Base-by-base conservation (phyloP, 2,888 invertebrate genomes). In the Stenchaetothrips biformis region DNA sequence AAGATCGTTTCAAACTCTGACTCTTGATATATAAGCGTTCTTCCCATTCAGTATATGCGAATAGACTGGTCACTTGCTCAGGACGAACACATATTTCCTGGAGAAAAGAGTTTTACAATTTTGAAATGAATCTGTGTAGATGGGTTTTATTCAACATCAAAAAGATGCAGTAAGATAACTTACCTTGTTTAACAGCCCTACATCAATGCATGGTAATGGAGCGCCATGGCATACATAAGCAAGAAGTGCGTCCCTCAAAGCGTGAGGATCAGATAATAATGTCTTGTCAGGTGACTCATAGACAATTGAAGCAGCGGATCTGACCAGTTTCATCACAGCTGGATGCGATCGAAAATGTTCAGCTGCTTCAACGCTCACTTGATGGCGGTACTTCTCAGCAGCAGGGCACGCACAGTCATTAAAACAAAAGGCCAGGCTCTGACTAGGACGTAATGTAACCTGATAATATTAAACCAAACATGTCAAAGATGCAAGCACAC, bases 211-310 rank as follows among this genome's bases (percentile, higher is more conserved):
- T 0, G 97, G 97, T 77, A 96, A 86, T 0, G 91, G 90, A 0
- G 92, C 91, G 80, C 93, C 92, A 85, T 98, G 97, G 85, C 98
- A 98, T 81, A 94, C 90, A 85, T 95, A 94, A 0, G 94, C 93
- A 77, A 96, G 87, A 9, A 96, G 87, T 0, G 95, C 94, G 86
- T 97, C 98, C 82, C 93, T 89, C 0, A 95, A 89, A 0, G 92
- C 89, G 81, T 92, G 91, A 0, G 95, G 92, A 86, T 94, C 93
- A 0, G 89, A 89, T 2, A 89, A 86, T 59, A 89, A 81, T n/a
- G 86, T 87, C 82, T 91, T 90, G 84, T 92, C 89, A 83, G 91
- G 89, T 77, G 92, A 91, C 85, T 91, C 93, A 86, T 91, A 94
- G 77, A 91, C 89, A 0, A 89, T 90, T 85, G 88, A 91, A 47